Percentiles rank a stretch among this genome's conserved stretches.
Conservation (phyloP, 2,113 vertebrate genomes). For the Herpetotheres cachinnans region DNA sequence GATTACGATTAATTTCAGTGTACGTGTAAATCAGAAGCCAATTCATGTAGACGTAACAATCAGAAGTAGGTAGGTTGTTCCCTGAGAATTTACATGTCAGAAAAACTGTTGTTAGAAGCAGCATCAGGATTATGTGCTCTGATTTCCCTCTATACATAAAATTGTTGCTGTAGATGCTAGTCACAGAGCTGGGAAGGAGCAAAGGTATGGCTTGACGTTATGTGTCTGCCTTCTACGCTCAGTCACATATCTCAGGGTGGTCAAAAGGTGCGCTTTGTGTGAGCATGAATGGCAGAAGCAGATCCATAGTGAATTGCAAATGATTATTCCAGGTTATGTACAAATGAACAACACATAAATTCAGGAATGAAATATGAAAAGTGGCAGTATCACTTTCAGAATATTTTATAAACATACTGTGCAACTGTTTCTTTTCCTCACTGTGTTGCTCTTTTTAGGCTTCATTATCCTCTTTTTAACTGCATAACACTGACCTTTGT, state of each 20-base stretch:
- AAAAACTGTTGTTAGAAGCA: neutral
- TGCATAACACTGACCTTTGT: neutral
- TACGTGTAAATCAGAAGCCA: neutral
- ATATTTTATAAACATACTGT: neutral
- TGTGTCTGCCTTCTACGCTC: neutral
- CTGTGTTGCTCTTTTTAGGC: neutral
- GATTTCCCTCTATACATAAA: rapidly evolving
- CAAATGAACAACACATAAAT: neutral
- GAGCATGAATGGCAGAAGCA: neutral
- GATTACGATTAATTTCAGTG: neutral
- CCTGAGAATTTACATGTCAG: neutral
- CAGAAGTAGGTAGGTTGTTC: neutral
- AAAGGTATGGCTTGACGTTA: neutral
- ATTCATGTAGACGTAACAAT: neutral
- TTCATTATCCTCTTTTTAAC: neutral
- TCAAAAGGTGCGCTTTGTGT: neutral
- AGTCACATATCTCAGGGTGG: neutral
- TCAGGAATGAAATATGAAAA: neutral
- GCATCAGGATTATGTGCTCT: neutral
- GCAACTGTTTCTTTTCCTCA: neutral
- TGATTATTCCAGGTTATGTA: neutral
- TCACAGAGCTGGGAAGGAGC: neutral
- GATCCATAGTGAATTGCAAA: neutral
- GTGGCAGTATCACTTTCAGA: neutral
- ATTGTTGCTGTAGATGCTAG: neutral